A percentile compares a stretch with the other conserved stretches of the same genome.
These are phyloP conservation scores for Elysia chlorotica DNA, from an alignment of 1,140 invertebrate species.

Conservation along the genomic window DNA sequence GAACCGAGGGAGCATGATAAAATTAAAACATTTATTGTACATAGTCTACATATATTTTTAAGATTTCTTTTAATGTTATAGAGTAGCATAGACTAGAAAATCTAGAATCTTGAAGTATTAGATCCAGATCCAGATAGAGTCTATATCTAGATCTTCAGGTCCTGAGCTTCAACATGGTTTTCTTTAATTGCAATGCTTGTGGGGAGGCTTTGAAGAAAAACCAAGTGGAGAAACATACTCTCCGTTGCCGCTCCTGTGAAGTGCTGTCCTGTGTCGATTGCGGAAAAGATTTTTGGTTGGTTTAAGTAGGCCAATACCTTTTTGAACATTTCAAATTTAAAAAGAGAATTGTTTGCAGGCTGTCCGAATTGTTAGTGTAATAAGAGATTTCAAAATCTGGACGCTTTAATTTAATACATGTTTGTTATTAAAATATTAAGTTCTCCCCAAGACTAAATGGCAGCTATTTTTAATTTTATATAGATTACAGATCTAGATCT, in stretches of 20 bases:
- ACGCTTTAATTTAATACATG: too few species aligned
- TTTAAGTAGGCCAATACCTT: too few species aligned
- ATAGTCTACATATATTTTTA: neutral
- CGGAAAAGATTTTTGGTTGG: slow-evolving; percentile 85
- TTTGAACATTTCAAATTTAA: too few species aligned
- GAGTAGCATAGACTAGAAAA: neutral
- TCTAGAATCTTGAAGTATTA: neutral
- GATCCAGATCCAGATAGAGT: neutral
- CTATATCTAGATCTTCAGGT: neutral
- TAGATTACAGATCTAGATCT: too few species aligned
- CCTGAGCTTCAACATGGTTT: slow-evolving; percentile 73
- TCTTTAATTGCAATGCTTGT: slow-evolving; percentile 89
- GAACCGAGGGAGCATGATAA: too few species aligned
- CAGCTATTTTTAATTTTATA: too few species aligned
- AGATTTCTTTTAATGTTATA: neutral
- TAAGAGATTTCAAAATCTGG: too few species aligned
- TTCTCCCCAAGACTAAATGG: too few species aligned
- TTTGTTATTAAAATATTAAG: too few species aligned
- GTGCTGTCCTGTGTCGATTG: slow-evolving; percentile 86
- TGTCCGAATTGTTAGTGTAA: too few species aligned
- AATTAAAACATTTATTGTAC: neutral
- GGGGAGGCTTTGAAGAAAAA: slow-evolving; percentile 89
- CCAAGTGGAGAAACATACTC: slow-evolving; percentile 84
- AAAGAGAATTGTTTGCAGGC: too few species aligned
- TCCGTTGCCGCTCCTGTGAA: slow-evolving; percentile 66